Evolutionary conservation across 2,888 invertebrate species (phyloP), one percentile per base, ranked within the genome.

Genomic region (Pemphredon lugubris): DNA sequence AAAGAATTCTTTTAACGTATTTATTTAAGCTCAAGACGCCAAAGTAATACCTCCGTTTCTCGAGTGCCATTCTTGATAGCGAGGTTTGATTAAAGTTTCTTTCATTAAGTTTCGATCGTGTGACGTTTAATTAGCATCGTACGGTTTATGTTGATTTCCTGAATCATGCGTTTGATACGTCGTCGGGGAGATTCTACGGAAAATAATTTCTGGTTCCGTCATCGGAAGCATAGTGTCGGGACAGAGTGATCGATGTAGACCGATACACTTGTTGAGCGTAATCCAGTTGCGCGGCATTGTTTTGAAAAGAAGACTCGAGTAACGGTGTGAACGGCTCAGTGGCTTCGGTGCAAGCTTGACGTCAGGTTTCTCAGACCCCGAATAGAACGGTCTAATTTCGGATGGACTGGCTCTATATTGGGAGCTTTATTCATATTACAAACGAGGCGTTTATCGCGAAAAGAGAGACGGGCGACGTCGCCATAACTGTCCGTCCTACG

Each of bases 371-470:
- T 80, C 79, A 77, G 70, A 82, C 79, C 83, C 76, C 75, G 84
- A 87, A 87, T 87, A 88, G 85, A 69, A 77, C 78, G 84, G 81
- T 87, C 88, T 88, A 88, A 87, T 86, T 88, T 83, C 67, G 86
- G 83, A 77, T 72, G 68, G 72, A 69, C 61, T 68, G 85, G 57
- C 63, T 83, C 89, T 88, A 88, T 85, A 86, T 86, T 77, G 81
- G 83, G 83, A 79, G 81, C 85, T 85, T 88, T 89, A 88, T 89
- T 89, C 88, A 85, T 86, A 87, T 88, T 88, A 87, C 87, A 84
- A 86, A 85, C 84, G 83, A 84, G 77, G 74, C 76, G 72, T 82
- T 83, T 83, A 77, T 77, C 54, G 63, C 42, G 66, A 77, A 66
- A 77, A 71, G 65, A 69, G 53, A 72, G 63, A 37, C 59, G 53